Conservation (phyloP, 1,140 invertebrate species). For the Panagrolaimus sp. region DNA sequence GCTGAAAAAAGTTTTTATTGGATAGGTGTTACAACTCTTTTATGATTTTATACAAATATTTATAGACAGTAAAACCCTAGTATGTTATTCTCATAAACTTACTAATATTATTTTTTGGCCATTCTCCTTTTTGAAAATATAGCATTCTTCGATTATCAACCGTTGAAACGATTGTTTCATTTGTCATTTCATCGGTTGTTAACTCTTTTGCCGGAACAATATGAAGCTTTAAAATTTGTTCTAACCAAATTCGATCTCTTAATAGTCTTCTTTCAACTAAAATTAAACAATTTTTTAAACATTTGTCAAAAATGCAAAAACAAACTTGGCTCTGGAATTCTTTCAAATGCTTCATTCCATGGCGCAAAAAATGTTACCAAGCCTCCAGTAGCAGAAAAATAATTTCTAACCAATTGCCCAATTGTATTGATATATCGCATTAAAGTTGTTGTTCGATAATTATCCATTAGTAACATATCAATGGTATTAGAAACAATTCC, state of each 20-base stretch:
- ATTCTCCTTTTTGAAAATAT: slow-evolving; percentile 52
- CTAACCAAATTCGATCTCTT: slow-evolving; percentile 55
- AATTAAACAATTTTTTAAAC: too few species aligned
- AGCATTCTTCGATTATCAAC: slow-evolving; percentile 57
- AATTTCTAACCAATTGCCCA: slow-evolving; percentile 51
- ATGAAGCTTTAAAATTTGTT: slow-evolving; percentile 56
- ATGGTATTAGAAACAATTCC: slow-evolving; percentile 57
- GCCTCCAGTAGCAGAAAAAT: slow-evolving; percentile 56
- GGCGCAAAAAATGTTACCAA: slow-evolving; percentile 58
- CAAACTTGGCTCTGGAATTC: slow-evolving; percentile 49
- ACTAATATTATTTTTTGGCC: slow-evolving; percentile 59
- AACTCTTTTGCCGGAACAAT: slow-evolving; percentile 58
- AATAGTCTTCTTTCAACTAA: slow-evolving; percentile 46
- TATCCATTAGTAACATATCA: slow-evolving; percentile 55
- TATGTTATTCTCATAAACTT: slow-evolving; percentile 15
- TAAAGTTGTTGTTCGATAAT: slow-evolving; percentile 54
- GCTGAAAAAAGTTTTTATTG: slow-evolving; percentile 34
- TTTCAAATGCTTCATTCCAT: slow-evolving; percentile 57
- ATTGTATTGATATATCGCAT: slow-evolving; percentile 59
- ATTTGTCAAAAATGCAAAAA: too few species aligned
- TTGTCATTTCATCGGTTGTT: slow-evolving; percentile 57
- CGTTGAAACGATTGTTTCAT: slow-evolving; percentile 56
- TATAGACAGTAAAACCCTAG: neutral
- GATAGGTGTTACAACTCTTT: too few species aligned
- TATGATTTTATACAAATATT: too few species aligned